phyloP scores from a whole-genome alignment of 2,888 invertebrate genomes.

The Chirona hameri region DNA sequence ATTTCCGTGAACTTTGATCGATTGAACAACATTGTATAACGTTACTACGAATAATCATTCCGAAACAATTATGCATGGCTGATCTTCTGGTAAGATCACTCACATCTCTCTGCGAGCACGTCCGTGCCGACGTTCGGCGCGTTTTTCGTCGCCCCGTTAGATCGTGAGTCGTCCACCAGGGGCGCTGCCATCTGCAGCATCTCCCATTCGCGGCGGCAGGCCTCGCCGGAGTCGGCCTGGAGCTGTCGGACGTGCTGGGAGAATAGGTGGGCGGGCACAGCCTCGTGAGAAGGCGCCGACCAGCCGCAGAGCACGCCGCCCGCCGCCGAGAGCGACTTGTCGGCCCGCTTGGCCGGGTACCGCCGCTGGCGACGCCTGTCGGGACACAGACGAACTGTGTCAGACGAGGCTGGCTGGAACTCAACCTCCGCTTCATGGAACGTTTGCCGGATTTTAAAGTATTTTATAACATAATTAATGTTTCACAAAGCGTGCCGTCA shows the following conservation, averaged over 20 bases:
- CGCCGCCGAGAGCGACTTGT: background rate
- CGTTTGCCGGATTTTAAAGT: too few relatives aligned
- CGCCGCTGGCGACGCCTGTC: background rate
- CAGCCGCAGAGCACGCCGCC: background rate
- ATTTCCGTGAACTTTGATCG: too few relatives aligned
- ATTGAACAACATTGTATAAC: too few relatives aligned
- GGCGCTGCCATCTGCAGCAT: conserved; percentile 11
- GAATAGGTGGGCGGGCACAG: background rate
- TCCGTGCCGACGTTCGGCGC: background rate
- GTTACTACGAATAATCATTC: too few relatives aligned
- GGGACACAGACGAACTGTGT: background rate
- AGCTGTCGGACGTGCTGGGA: background rate
- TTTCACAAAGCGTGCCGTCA: too few relatives aligned
- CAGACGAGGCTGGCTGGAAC: background rate
- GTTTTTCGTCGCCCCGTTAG: background rate
- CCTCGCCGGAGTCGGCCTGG: background rate
- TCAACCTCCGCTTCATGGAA: background rate
- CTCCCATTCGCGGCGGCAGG: background rate
- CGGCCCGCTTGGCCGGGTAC: background rate
- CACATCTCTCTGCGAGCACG: background rate
- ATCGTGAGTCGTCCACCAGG: background rate
- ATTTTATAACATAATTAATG: too few relatives aligned
- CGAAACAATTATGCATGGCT: background rate
- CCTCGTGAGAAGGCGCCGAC: background rate
- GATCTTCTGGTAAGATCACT: background rate